Evolutionary conservation across 2,888 invertebrate species (phyloP).

Genomic region (Morinoia aosen): DNA sequence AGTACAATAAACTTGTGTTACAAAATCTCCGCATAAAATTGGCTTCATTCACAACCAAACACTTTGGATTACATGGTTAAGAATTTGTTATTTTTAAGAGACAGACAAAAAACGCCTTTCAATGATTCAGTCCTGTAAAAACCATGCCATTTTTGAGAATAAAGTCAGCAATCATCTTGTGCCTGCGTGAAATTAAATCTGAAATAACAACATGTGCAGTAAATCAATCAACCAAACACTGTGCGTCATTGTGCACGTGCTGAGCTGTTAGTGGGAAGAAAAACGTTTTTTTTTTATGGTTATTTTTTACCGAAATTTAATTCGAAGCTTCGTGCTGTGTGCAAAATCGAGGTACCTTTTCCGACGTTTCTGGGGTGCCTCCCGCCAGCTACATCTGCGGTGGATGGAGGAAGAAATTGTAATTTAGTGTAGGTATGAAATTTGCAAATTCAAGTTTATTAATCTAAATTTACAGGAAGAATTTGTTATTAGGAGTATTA

Average conservation of each 20-base stretch:
- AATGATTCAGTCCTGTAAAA: background rate
- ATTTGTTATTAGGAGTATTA: background rate
- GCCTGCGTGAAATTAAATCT: background rate
- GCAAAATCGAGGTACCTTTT: slow-evolving; percentile 25
- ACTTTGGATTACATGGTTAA: background rate
- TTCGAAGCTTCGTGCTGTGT: background rate
- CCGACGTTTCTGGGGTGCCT: background rate
- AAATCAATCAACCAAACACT: background rate
- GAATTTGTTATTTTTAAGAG: background rate
- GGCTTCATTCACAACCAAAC: background rate
- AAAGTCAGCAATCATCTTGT: background rate
- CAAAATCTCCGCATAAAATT: background rate
- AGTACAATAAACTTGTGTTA: background rate
- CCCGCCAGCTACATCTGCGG: background rate
- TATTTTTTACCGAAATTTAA: background rate
- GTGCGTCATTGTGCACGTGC: background rate
- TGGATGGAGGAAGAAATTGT: background rate
- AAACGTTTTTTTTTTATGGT: background rate
- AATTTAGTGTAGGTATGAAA: background rate
- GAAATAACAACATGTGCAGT: background rate
- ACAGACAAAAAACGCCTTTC: background rate
- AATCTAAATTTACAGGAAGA: too few species aligned
- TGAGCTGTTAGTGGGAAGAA: background rate
- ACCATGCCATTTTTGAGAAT: background rate
- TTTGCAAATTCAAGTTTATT: too few species aligned